Conservation (phyloP, 2,797 vertebrate species). For the Pangasius larnaudii region DNA sequence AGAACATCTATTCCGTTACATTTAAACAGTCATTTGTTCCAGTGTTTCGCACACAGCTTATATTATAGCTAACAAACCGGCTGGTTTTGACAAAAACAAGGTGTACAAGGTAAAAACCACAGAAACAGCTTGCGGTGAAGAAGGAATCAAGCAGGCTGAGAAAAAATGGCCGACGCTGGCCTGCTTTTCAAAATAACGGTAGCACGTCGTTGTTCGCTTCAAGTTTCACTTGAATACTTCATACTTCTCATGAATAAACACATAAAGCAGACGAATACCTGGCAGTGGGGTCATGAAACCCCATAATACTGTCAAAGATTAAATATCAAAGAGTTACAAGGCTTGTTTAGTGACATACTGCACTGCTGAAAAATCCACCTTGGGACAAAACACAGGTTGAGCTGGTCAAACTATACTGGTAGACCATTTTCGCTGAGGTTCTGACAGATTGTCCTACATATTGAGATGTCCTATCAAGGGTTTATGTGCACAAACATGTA, state of each 20-base stretch:
- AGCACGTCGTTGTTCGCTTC: background rate
- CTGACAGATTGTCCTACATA: no score
- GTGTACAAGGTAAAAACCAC: background rate
- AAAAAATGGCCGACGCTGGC: background rate
- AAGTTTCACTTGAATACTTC: background rate
- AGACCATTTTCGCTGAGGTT: no score
- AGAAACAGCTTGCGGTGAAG: conserved; percentile 1
- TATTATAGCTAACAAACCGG: background rate
- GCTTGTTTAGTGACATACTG: no score
- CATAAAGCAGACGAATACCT: background rate
- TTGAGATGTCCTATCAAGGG: no score
- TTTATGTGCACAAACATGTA: no score
- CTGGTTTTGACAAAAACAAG: background rate
- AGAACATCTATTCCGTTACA: background rate
- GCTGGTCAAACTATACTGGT: background rate
- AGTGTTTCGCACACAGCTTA: no score
- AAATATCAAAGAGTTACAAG: no score
- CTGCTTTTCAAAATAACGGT: background rate
- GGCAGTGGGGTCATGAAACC: background rate
- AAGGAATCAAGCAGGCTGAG: background rate
- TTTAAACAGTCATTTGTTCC: background rate
- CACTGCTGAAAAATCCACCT: no score
- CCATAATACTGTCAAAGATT: background rate
- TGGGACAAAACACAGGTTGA: no score
- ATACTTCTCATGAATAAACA: background rate